Evolutionary conservation across 2,797 vertebrate genomes (phyloP).

Genomic region (Margarornis squamiger): DNA sequence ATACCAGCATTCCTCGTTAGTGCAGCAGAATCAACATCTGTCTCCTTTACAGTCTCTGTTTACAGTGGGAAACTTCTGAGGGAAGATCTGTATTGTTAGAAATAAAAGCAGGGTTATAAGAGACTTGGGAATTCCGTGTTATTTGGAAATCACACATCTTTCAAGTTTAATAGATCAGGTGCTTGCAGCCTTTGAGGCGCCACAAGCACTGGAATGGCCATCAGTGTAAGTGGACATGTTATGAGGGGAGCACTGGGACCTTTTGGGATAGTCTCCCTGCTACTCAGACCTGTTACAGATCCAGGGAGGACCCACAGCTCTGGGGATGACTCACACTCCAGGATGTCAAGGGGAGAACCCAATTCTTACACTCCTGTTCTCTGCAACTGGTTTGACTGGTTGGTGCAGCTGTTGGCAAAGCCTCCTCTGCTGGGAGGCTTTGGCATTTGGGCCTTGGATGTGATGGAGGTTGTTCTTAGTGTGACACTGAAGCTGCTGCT

Average conservation of each 20-base stretch:
- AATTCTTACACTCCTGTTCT: fast-evolving
- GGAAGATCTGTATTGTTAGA: slow-evolving; percentile 37
- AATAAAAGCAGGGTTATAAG: slow-evolving; percentile 36
- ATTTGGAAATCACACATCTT: neutral
- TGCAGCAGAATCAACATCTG: neutral
- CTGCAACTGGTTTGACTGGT: neutral
- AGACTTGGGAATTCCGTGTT: neutral
- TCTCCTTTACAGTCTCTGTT: neutral
- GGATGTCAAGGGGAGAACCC: fast-evolving
- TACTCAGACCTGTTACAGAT: fast-evolving
- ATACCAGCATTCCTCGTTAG: neutral
- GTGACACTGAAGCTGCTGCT: neutral
- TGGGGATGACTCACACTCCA: neutral
- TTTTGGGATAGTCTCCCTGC: neutral
- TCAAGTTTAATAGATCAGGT: neutral
- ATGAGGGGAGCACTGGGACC: fast-evolving
- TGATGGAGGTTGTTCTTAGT: fast-evolving
- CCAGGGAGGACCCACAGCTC: neutral
- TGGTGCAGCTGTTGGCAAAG: neutral
- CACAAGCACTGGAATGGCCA: neutral
- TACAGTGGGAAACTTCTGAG: slow-evolving; percentile 2
- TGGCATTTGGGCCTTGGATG: neutral
- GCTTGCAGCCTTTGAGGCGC: neutral
- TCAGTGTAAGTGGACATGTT: fast-evolving
- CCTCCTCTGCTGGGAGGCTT: neutral